A percentile compares a stretch with the other conserved stretches of the same genome.
These are phyloP conservation scores for Myxocyprinus asiaticus DNA, from an alignment of 2,113 vertebrate genomes.

Conservation along the genomic window DNA sequence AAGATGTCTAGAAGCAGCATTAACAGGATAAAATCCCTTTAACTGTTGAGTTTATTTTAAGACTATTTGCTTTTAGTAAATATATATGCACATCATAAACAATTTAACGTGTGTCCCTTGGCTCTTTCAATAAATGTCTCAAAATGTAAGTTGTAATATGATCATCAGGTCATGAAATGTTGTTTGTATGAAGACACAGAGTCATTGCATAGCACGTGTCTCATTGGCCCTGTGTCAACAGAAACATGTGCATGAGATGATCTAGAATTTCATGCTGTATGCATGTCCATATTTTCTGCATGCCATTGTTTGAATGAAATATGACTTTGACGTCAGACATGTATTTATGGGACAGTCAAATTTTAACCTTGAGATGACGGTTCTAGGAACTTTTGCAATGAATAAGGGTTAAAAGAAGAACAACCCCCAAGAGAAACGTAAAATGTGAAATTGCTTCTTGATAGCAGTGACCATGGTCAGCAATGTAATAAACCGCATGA, in stretches of 20 bases:
- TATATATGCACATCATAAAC: too few species aligned
- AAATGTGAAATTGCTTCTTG: not conserved
- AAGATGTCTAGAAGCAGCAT: too few species aligned
- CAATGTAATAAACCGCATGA: not conserved
- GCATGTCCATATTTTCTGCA: not conserved
- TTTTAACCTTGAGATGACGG: constrained; percentile 14
- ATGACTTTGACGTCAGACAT: not conserved
- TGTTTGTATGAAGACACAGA: too few species aligned
- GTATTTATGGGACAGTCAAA: constrained; percentile 2
- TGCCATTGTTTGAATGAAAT: constrained; percentile 1
- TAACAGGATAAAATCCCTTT: too few species aligned
- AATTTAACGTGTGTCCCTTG: too few species aligned
- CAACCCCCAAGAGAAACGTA: not conserved
- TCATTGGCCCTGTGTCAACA: too few species aligned
- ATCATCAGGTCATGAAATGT: too few species aligned
- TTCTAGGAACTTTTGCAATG: not conserved
- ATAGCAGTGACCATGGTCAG: not conserved
- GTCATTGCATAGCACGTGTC: too few species aligned
- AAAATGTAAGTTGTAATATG: too few species aligned
- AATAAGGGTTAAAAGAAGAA: not conserved
- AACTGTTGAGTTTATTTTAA: too few species aligned
- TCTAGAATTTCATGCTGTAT: not conserved
- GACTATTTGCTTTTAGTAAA: too few species aligned
- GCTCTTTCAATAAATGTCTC: too few species aligned
- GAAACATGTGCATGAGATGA: constrained; percentile 4